A percentile compares a stretch with the other conserved stretches of the same genome.
These are phyloP conservation scores for Euschistus heros DNA, from an alignment of 1,140 invertebrate genomes.

Conservation along the genomic window DNA sequence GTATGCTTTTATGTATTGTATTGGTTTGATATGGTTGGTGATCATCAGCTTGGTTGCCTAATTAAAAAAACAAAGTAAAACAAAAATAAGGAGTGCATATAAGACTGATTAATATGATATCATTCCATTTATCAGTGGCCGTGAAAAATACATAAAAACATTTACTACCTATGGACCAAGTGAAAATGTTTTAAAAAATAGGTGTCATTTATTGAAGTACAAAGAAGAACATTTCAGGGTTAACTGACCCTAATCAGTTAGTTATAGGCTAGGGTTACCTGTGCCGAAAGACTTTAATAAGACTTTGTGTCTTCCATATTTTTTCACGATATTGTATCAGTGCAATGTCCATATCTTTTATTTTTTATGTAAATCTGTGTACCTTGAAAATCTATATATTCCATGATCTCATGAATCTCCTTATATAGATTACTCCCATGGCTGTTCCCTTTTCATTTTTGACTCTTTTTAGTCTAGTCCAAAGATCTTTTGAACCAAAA, in stretches of 20 bases:
- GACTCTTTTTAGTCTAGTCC: constrained; percentile 7
- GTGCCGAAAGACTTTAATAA: constrained; percentile 15
- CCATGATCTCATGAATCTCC: constrained; percentile 17
- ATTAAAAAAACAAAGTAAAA: not conserved
- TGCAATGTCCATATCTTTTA: constrained; percentile 17
- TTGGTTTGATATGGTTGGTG: constrained; percentile 9
- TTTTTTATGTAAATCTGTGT: constrained; percentile 11
- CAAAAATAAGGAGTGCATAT: constrained; percentile 16
- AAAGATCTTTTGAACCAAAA: constrained; percentile 13
- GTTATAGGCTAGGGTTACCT: constrained; percentile 9
- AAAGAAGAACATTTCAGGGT: constrained; percentile 18
- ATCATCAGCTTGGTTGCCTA: constrained; percentile 4
- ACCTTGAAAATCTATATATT: constrained; percentile 15
- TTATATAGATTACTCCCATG: constrained; percentile 7
- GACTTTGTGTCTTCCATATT: constrained; percentile 14
- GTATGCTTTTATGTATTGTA: constrained; percentile 6
- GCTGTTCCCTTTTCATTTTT: constrained; percentile 2
- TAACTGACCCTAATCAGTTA: constrained; percentile 14
- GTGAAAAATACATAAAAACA: constrained; percentile 3
- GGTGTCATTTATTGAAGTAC: constrained; percentile 15
- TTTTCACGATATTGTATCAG: constrained; percentile 16
- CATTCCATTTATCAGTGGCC: constrained; percentile 17
- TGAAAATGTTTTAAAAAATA: constrained; percentile 9
- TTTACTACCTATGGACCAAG: constrained; percentile 16
- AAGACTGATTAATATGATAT: constrained; percentile 18